phyloP scores from a whole-genome alignment of 2,113 vertebrate species.

The Sclerurus mexicanus region DNA sequence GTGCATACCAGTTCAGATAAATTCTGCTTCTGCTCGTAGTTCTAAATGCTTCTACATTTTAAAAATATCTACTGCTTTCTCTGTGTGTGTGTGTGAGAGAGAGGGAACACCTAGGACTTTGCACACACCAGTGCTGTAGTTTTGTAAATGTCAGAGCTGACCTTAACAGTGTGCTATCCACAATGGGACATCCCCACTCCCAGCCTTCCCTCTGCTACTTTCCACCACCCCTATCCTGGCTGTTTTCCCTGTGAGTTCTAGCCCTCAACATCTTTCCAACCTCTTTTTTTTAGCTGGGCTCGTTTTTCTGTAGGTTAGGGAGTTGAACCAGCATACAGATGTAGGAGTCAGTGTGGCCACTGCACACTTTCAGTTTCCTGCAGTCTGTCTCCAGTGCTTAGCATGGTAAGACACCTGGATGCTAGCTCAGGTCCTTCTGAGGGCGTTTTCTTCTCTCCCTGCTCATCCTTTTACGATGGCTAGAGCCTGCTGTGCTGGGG shows the following conservation, averaged over 20 bases:
- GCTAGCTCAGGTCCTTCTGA: not conserved
- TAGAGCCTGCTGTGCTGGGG: not conserved
- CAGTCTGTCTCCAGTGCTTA: not conserved
- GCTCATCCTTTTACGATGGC: not conserved
- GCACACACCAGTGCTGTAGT: not conserved
- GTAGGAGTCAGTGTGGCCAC: not conserved
- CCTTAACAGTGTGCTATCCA: fast-evolving
- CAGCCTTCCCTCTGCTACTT: not conserved
- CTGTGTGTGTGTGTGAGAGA: not conserved
- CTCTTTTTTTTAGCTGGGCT: not conserved
- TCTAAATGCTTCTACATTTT: not conserved
- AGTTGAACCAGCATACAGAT: not conserved
- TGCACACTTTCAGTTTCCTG: fast-evolving
- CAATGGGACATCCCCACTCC: not conserved
- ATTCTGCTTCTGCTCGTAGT: not conserved
- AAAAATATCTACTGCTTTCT: not conserved
- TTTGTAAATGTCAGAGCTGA: fast-evolving
- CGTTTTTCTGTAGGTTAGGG: not conserved
- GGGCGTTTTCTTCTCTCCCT: not conserved
- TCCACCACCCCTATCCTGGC: not conserved
- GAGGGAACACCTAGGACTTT: not conserved
- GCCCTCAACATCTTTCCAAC: not conserved
- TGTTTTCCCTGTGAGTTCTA: not conserved
- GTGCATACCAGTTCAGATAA: fast-evolving
- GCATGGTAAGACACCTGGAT: not conserved